A percentile compares a stretch with the other conserved stretches of the same genome.
These are phyloP conservation scores for Diabrotica balteata DNA, from an alignment of 2,888 invertebrate genomes.

Conservation along the genomic window DNA sequence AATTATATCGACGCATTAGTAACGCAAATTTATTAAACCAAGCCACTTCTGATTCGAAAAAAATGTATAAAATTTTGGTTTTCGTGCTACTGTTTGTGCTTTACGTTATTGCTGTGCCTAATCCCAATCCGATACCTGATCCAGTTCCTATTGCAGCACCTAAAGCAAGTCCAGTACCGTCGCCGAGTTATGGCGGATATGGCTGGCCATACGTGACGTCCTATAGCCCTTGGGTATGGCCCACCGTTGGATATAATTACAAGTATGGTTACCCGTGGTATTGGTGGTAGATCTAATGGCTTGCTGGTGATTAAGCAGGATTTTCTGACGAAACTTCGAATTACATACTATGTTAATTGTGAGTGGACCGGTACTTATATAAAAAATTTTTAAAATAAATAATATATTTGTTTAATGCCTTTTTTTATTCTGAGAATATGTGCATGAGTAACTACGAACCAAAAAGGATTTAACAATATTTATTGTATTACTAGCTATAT, in stretches of 20 bases:
- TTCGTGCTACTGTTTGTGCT: constrained; percentile 7
- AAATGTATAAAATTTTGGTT: constrained; percentile 16
- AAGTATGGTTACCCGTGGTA: constrained; percentile 20
- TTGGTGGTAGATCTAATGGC: constrained; percentile 10
- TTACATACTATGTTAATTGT: too few species aligned
- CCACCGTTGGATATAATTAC: constrained; percentile 8
- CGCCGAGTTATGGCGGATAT: neutral
- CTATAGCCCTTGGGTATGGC: constrained; percentile 15
- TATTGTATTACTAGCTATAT: too few species aligned
- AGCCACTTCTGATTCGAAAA: neutral
- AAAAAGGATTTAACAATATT: too few species aligned
- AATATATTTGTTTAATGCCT: too few species aligned
- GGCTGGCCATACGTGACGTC: constrained; percentile 13
- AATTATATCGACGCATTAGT: constrained; percentile 5
- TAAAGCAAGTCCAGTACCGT: constrained; percentile 4
- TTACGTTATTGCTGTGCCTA: neutral
- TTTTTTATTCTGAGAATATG: too few species aligned
- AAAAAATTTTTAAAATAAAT: too few species aligned
- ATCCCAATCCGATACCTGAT: constrained; percentile 8
- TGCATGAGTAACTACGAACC: too few species aligned
- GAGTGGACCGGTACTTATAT: too few species aligned
- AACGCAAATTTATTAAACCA: constrained; percentile 2
- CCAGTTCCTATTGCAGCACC: constrained; percentile 2
- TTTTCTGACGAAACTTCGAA: neutral
- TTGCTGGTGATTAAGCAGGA: neutral